phyloP scores from a whole-genome alignment of 2,888 invertebrate genomes.

The Drosophila siamana region DNA sequence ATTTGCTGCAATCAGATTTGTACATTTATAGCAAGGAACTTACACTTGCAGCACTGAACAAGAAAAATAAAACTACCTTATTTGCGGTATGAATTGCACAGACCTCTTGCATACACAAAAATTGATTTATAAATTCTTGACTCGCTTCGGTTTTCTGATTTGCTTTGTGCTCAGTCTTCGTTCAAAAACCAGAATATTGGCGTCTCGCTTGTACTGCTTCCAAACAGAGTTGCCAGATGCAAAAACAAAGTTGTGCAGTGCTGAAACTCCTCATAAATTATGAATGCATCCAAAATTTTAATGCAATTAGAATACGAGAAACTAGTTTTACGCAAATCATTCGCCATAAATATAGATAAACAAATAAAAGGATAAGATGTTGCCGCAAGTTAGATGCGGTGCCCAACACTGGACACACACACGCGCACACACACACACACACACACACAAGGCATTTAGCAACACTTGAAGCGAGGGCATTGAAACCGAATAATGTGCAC shows the following conservation, averaged over 20 bases:
- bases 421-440: background rate
- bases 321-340: background rate
- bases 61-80: conserved; percentile 68
- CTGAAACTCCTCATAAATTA: conserved; percentile 14
- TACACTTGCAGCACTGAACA: conserved; percentile 31
- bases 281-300: background rate
- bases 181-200: conserved; percentile 48
- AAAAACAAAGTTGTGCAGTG: conserved; percentile 6
- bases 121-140: conserved; percentile 83
- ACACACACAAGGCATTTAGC: conserved; percentile 24
- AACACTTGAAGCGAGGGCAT: conserved; percentile 71
- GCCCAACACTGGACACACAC: conserved; percentile 41
- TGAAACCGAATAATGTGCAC: conserved; percentile 66
- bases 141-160: conserved; percentile 79
- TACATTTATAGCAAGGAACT: conserved; percentile 14
- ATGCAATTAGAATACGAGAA: background rate
- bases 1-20: background rate
- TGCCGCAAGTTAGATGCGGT: conserved; percentile 2
- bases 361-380: conserved; percentile 6
- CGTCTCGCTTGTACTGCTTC: conserved; percentile 60
- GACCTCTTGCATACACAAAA: conserved; percentile 84
- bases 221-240: conserved; percentile 56
- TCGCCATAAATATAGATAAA: conserved; percentile 4
- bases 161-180: conserved; percentile 80
- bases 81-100: conserved; percentile 68